These are phyloP conservation scores for Poeciliopsis presidionis DNA, from an alignment of 2,797 vertebrate species.

Conservation along the genomic window DNA sequence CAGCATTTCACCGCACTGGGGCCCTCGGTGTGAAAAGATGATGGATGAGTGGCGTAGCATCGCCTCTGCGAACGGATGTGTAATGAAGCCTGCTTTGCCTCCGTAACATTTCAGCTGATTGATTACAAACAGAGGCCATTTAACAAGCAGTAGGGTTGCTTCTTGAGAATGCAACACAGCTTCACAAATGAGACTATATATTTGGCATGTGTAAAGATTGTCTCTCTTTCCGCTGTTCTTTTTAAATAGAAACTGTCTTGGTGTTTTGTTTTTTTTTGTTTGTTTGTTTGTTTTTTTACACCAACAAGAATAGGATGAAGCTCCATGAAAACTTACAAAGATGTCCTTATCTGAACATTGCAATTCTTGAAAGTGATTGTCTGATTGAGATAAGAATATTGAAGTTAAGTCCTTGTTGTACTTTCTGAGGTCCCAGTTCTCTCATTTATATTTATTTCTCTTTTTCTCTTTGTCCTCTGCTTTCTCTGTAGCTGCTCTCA, in stretches of 20 bases:
- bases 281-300: slow-evolving; percentile 7
- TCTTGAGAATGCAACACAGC: slow-evolving; percentile 59
- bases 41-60: slow-evolving; percentile 65
- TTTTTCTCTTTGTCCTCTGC: neutral
- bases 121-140: slow-evolving; percentile 74
- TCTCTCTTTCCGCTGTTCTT: slow-evolving; percentile 30
- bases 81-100: slow-evolving; percentile 73
- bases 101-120: slow-evolving; percentile 72
- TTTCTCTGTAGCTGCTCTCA: slow-evolving; percentile 2
- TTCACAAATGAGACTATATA: slow-evolving; percentile 50
- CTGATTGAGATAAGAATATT: slow-evolving; percentile 1
- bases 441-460: slow-evolving; percentile 7
- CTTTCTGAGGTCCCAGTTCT: slow-evolving; percentile 13
- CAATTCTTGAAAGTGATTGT: neutral
- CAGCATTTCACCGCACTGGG: slow-evolving; percentile 29
- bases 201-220: slow-evolving; percentile 24
- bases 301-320: slow-evolving; percentile 18
- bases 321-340: slow-evolving; percentile 19
- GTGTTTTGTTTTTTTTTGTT: slow-evolving; percentile 6
- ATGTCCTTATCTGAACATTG: slow-evolving; percentile 15
- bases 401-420: slow-evolving; percentile 10
- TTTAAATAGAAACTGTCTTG: slow-evolving; percentile 49
- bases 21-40: slow-evolving; percentile 50
- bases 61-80: slow-evolving; percentile 66
- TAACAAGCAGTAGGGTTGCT: slow-evolving; percentile 53